Base-by-base conservation (phyloP, 2,888 invertebrate species). In the Mythimna ferrago region DNA sequence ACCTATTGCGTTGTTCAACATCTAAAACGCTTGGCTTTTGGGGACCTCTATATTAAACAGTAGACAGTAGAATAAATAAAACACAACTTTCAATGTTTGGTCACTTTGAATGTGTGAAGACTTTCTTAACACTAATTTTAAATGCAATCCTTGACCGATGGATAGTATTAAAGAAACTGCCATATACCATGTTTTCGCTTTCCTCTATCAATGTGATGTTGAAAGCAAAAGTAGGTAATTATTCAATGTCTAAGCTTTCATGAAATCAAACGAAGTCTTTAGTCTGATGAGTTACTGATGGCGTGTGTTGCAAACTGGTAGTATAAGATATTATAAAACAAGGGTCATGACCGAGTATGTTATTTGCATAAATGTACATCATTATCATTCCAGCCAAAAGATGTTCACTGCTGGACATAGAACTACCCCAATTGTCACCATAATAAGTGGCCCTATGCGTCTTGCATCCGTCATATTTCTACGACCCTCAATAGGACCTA, bases 211-310 rank as follows among this genome's bases (percentile, higher is more conserved):
- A 61, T 51, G 68, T 68, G 53, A 71, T 54, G 60, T 58, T 76
- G 67, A 71, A 76, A 76, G 72, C 56, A 72, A 77, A 66, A 77
- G 68, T 53, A 56, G 2, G 10, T 63, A 9, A 71, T 76, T 71
- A 81, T 66, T 51, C 53, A 66, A 21, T 44, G 67, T 10, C 7
- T 54, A 9, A 16, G 51, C 68, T 71, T 71, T 76, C 44, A 56
- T 62, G 2, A 57, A 21, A 10, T 4, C 2, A 38, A 56, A 51
- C 66, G 51, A 57, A 48, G 35, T 5, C 21, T 56, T 51, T 65
- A 32, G 9, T 19, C 19, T 76, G 26, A 81, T 81, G 81, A 51
- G 68, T 56, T 60, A 32, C 41, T 76, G 35, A 78, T 73, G 58
- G 14, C 19, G 1, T 26, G n/a, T 51, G 35, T 56, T 21, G 26